Evolutionary conservation across 2,113 vertebrate species (phyloP), one percentile per base, ranked within the genome.

Genomic region (Sterrhoptilus dennistouni): DNA sequence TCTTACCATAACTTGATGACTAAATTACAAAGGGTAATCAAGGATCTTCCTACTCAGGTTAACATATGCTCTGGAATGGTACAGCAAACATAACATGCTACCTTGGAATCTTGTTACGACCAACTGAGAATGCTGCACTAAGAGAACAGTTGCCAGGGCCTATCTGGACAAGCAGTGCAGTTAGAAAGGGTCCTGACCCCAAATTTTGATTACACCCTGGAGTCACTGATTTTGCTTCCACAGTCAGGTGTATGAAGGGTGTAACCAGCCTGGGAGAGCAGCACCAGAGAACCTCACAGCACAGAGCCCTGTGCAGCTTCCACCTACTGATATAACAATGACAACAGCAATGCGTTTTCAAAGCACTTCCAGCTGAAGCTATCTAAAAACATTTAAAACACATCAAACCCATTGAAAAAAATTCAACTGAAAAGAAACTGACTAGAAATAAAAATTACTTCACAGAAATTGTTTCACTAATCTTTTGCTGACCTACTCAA

Each of bases 261-360:
- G 3, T 54, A 49, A 40, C 53, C 23, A 77, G 24, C 24, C 47
- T 75, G 47, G 21, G 45, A 63, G 2, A 71, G 52, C 42, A 86
- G 61, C 35, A 78, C 33, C 70, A 82, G 45, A 78, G 60, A 70
- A 78, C 25, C 22, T 56, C 25, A 64, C 27, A 81, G 69, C 35
- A 59, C 35, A 88, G 28, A 69, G 44, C 33, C 23, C 50, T 61
- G 52, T 61, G 53, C 29, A 65, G 21, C 52, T 57, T 75, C 29
- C 70, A 70, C 0, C 0, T 35, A 36, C 8, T 52, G 23, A 74
- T 38, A n/a, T 12, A 60, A 49, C 15, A 66, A 57, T 20, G 23
- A 59, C 28, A 69, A 50, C 14, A 50, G 61, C 64, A 83, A 61
- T 16, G 19, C 9, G 12, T 45, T 89, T 60, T 57, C 70, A 91